Evolutionary conservation across 1,140 invertebrate genomes (phyloP), one percentile per base, ranked within the genome.

Genomic region (Myzus persicae): DNA sequence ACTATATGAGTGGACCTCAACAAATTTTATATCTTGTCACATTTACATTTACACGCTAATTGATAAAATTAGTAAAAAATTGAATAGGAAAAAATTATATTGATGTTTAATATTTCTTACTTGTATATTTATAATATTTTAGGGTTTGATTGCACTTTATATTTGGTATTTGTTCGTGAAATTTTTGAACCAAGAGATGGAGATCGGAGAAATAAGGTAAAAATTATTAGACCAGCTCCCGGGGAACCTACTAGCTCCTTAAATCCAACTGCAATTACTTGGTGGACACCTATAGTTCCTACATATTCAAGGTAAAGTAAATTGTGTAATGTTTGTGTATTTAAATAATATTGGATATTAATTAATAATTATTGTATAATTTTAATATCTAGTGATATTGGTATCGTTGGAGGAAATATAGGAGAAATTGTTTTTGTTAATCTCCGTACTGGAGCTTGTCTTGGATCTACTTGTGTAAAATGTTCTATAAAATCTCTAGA

Each of bases 391-490:
- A 89, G 81, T 76, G 91, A 91, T 93, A 51, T 93, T 93, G 93
- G 91, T 76, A 94, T 94, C 82, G 46, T 94, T 81, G 93, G 93
- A 48, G 92, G 91, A 90, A 94, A 92, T 90, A 90, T 89, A 76
- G 93, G 93, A 38, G 91, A 93, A 89, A 94, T 94, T 89, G 76
- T 94, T 44, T 93, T 94, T 94, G 93, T 94, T 38, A 92, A 94
- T 90, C 92, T 94, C 38, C 81, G 85, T 67, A 93, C 93, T 48
- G 93, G 93, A 44, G 46, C 54, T 38, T 93, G 92, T 51, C 42
- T 94, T 67, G 93, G 93, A 46, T 89, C 67, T 76, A 94, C 93
- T 93, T 93, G 92, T 82, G 92, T 94, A 46, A 94, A 93, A 81
- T 82, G 59, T 48, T 92, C 54, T 87, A 94, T 94, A 84, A 94